Conservation (phyloP, 2,888 invertebrate genomes). For the Notodonta dromedarius region DNA sequence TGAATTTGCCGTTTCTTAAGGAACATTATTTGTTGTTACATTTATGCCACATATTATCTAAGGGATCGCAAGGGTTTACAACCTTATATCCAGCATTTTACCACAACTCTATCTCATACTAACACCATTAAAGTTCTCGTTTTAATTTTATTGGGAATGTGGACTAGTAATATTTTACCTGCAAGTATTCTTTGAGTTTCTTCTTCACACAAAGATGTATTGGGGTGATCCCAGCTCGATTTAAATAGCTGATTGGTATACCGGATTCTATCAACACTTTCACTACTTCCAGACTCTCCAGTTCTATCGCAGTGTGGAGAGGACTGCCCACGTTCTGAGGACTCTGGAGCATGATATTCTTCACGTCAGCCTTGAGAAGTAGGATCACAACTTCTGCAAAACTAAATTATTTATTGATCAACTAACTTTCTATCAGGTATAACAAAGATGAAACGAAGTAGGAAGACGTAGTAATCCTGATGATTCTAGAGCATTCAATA, state of each 20-base stretch:
- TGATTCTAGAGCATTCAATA: too few relatives aligned
- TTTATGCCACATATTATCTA: too few relatives aligned
- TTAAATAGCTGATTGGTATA: conserved; percentile 21
- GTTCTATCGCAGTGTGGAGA: conserved; percentile 35
- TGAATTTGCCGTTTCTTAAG: too few relatives aligned
- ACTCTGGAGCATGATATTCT: conserved; percentile 15
- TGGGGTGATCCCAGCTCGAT: conserved; percentile 54
- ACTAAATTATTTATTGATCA: conserved; percentile 14
- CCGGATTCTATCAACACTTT: conserved; percentile 17
- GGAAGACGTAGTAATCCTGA: too few relatives aligned
- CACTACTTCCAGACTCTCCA: conserved; percentile 27
- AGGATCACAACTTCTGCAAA: conserved; percentile 31
- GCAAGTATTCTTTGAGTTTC: conserved; percentile 40
- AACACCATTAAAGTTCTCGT: too few relatives aligned
- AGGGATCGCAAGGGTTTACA: too few relatives aligned
- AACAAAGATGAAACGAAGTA: too few relatives aligned
- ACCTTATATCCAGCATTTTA: too few relatives aligned
- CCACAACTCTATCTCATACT: too few relatives aligned
- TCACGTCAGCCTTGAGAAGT: conserved; percentile 14
- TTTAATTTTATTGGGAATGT: too few relatives aligned
- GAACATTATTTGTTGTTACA: too few relatives aligned
- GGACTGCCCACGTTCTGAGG: conserved; percentile 26
- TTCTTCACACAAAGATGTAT: conserved; percentile 61
- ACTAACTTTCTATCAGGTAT: too few relatives aligned
- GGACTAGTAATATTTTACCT: conserved; percentile 20